These are phyloP conservation scores for Lycaon pictus DNA, from an alignment of 2,113 vertebrate species.

Conservation along the genomic window DNA sequence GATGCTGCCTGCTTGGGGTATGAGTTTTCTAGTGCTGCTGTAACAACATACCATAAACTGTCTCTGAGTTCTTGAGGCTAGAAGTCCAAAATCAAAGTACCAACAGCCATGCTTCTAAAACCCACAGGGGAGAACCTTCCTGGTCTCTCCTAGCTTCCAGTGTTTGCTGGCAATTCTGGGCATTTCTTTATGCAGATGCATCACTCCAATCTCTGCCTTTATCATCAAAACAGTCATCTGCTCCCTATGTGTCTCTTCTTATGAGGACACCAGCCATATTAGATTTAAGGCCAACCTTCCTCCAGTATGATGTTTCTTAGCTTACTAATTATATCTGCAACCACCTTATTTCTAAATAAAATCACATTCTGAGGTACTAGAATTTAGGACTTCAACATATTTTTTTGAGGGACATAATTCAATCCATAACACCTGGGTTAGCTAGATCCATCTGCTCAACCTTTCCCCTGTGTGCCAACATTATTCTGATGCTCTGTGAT, in stretches of 20 bases:
- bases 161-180: too few species aligned
- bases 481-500: background rate
- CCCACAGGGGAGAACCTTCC: background rate
- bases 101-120: background rate
- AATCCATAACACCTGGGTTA: background rate
- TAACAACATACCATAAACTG: background rate
- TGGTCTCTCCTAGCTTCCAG: background rate
- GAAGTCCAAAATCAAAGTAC: background rate
- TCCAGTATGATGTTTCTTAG: background rate
- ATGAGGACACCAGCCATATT: background rate
- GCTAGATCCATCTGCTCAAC: too few species aligned
- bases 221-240: background rate
- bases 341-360: background rate
- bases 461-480: background rate
- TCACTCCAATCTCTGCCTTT: background rate
- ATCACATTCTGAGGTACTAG: background rate
- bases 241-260: background rate
- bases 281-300: background rate
- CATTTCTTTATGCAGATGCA: background rate
- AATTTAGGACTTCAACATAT: background rate
- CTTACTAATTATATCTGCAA: background rate
- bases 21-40: background rate
- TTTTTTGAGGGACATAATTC: background rate
- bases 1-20: background rate
- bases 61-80: background rate